A percentile compares a stretch with the other conserved stretches of the same genome.
Conservation (phyloP, 2,888 invertebrate species). For the Yponomeuta plumbellus region DNA sequence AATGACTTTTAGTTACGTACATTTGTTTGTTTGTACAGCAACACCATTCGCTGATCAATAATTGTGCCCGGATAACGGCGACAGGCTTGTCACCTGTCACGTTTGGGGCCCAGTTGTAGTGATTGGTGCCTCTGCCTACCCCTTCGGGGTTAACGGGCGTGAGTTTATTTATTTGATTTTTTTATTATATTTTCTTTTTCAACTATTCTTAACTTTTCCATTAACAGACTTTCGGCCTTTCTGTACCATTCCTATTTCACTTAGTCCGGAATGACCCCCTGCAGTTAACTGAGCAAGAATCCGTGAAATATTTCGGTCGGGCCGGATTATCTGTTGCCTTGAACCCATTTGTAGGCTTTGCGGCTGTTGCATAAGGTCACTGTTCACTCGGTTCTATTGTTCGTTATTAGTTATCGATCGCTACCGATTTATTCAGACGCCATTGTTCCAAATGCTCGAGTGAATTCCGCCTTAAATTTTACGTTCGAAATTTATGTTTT, state of each 20-base stretch:
- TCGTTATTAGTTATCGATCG: neutral
- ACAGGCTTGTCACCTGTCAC: no score
- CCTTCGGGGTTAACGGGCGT: no score
- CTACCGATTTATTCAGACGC: neutral
- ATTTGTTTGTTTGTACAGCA: no score
- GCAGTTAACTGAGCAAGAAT: neutral
- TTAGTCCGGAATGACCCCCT: neutral
- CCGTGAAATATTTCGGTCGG: neutral
- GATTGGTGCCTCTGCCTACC: no score
- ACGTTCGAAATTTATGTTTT: no score
- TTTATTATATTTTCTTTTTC: no score
- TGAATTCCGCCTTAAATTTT: neutral
- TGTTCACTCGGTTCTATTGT: neutral
- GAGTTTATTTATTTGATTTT: no score
- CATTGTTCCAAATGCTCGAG: neutral
- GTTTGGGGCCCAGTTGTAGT: no score
- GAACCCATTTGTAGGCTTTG: neutral
- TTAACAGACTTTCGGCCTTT: neutral
- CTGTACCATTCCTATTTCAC: neutral
- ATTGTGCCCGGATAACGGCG: no score
- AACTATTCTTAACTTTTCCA: neutral
- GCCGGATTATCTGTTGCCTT: neutral
- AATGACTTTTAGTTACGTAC: no score
- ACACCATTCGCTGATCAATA: no score
- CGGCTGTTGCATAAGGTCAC: neutral